phyloP scores from a whole-genome alignment of 2,888 invertebrate species.

The Rhimphoctona megacephalus region DNA sequence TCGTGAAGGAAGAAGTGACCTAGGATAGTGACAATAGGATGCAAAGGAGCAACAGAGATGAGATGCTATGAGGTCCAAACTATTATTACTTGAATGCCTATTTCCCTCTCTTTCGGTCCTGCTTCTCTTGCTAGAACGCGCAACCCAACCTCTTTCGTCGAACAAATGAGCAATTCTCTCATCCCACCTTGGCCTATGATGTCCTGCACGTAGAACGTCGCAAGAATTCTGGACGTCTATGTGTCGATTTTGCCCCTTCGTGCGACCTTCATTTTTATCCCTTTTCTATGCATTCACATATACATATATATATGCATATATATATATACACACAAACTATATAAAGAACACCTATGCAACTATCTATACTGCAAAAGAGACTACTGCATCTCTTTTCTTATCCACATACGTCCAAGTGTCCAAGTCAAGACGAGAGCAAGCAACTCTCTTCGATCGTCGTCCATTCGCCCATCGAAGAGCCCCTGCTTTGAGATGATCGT shows the following conservation, averaged over 20 bases:
- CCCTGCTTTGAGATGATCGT: conserved; percentile 78
- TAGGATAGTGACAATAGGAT: conserved; percentile 37
- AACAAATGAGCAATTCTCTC: conserved; percentile 84
- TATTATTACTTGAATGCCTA: conserved; percentile 78
- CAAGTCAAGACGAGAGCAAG: conserved; percentile 1
- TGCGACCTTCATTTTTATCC: conserved; percentile 63
- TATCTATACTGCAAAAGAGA: not conserved
- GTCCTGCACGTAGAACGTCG: conserved; percentile 82
- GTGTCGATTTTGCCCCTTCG: conserved; percentile 75
- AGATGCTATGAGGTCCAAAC: conserved; percentile 76
- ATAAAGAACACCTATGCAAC: conserved; percentile 26
- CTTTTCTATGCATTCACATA: conserved; percentile 51
- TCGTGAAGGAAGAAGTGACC: conserved; percentile 37
- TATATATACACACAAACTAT: conserved; percentile 11
- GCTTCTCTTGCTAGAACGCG: conserved; percentile 30
- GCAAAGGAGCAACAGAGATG: conserved; percentile 59
- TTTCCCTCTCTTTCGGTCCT: conserved; percentile 29
- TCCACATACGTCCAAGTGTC: conserved; percentile 48
- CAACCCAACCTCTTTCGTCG: conserved; percentile 79
- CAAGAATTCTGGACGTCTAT: conserved; percentile 76
- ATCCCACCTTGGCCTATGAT: conserved; percentile 82
- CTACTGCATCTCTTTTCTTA: conserved; percentile 48
- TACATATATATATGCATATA: not conserved
- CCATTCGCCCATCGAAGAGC: conserved; percentile 23
- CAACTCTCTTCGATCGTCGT: conserved; percentile 55